phyloP scores from a whole-genome alignment of 2,888 invertebrate genomes.

The Macrosoma leucophasiata region DNA sequence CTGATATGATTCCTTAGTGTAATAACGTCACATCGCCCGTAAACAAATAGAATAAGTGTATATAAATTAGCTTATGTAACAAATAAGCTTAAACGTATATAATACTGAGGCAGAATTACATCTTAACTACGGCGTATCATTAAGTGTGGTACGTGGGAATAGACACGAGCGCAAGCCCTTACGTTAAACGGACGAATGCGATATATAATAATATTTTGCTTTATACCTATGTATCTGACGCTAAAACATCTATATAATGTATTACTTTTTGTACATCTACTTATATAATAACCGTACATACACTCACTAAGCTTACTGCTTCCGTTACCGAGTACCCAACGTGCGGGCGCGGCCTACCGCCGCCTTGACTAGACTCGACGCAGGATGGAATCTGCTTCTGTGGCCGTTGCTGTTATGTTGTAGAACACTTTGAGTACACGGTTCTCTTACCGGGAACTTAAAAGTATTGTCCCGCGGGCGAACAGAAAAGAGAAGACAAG shows the following conservation, averaged over 20 bases:
- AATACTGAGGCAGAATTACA: conserved; percentile 77
- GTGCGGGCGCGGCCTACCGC: conserved; percentile 38
- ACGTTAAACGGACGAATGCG: conserved; percentile 75
- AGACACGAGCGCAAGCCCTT: conserved; percentile 75
- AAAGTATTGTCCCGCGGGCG: conserved; percentile 67
- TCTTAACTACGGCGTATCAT: conserved; percentile 74
- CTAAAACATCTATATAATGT: conserved; percentile 76
- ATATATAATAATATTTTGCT: conserved; percentile 75
- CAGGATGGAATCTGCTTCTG: conserved; percentile 25
- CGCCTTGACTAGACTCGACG: conserved; percentile 46
- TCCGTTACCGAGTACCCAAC: conserved; percentile 57
- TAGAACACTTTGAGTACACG: conserved; percentile 62
- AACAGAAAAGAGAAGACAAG: conserved; percentile 38
- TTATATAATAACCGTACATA: conserved; percentile 73
- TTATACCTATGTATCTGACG: conserved; percentile 76
- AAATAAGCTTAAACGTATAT: conserved; percentile 76
- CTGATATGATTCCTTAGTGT: conserved; percentile 70
- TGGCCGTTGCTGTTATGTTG: conserved; percentile 15
- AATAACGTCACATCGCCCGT: conserved; percentile 67
- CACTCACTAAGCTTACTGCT: conserved; percentile 71
- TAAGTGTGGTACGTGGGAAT: conserved; percentile 72
- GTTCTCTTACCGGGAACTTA: conserved; percentile 49
- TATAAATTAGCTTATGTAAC: conserved; percentile 75
- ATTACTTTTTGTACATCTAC: conserved; percentile 76
- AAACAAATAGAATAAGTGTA: conserved; percentile 70